Percentiles rank a stretch among this genome's conserved stretches.
phyloP scores from a whole-genome alignment of 53 echinoderm and acorn worm genomes.

The Astropecten irregularis region DNA sequence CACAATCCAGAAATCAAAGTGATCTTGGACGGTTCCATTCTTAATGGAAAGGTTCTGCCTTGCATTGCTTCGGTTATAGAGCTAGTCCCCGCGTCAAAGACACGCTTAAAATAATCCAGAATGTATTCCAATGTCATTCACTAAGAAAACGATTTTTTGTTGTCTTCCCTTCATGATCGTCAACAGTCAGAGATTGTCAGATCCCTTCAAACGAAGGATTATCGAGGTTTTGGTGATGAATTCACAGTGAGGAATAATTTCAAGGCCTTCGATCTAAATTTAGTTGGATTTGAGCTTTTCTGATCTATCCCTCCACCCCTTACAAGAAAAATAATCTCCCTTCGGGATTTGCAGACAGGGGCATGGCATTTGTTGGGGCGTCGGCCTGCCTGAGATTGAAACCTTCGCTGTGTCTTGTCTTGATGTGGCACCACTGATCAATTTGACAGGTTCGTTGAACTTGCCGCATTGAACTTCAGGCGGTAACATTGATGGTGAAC shows the following conservation, averaged over 20 bases:
- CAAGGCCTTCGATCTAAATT: no score
- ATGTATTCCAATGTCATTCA: no score
- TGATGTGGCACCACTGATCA: not conserved
- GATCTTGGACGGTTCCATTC: slow-evolving; percentile 51
- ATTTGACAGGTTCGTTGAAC: slow-evolving; percentile 15
- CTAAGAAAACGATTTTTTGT: no score
- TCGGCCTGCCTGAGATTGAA: not conserved
- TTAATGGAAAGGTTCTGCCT: slow-evolving; percentile 2
- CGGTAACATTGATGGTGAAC: not conserved
- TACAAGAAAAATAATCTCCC: no score
- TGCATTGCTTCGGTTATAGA: not conserved
- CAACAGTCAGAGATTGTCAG: no score
- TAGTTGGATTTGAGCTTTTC: no score
- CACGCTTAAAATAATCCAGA: not conserved
- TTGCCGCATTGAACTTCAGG: slow-evolving; percentile 2
- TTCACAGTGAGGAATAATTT: no score
- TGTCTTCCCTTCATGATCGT: no score
- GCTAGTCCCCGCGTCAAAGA: not conserved
- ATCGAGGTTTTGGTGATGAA: no score
- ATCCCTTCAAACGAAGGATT: no score
- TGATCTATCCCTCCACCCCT: no score
- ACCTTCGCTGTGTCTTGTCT: not conserved
- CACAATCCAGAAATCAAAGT: slow-evolving; percentile 54
- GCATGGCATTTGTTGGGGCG: not conserved
- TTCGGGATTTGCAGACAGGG: not conserved